These are phyloP conservation scores for Monodelphis domestica DNA, from an alignment of 2,797 vertebrate species.

Conservation along the genomic window DNA sequence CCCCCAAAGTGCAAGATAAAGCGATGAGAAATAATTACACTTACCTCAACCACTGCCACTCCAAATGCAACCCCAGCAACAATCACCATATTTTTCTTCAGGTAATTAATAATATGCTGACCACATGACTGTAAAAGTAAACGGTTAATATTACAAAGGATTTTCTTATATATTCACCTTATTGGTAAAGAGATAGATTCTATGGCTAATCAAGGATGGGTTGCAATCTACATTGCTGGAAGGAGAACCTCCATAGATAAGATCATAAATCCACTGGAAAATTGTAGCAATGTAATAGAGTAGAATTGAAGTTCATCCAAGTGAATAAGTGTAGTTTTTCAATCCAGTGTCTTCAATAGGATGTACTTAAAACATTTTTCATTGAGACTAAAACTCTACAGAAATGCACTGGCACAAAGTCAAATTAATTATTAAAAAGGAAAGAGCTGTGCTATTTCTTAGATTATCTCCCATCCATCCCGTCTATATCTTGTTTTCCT, in stretches of 20 bases:
- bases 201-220: neutral
- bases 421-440: neutral
- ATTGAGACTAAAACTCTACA: neutral
- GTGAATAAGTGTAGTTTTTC: neutral
- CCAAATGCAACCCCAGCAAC: conserved; percentile 85
- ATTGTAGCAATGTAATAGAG: neutral
- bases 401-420: neutral
- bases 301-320: neutral
- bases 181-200: neutral
- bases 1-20: neutral
- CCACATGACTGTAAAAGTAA: conserved; percentile 83
- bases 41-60: conserved; percentile 86
- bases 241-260: neutral
- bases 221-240: neutral
- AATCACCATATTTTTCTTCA: conserved; percentile 72
- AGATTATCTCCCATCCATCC: neutral
- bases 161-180: conserved; percentile 5
- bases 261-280: neutral
- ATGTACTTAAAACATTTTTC: neutral
- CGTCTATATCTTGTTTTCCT: neutral
- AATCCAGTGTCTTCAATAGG: neutral
- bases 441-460: neutral
- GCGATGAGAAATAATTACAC: conserved; percentile 43
- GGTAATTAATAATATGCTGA: neutral
- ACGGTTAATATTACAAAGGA: conserved; percentile 43